Evolutionary conservation across 2,888 invertebrate species (phyloP), one percentile per base, ranked within the genome.

Genomic region (Philereme transversata): DNA sequence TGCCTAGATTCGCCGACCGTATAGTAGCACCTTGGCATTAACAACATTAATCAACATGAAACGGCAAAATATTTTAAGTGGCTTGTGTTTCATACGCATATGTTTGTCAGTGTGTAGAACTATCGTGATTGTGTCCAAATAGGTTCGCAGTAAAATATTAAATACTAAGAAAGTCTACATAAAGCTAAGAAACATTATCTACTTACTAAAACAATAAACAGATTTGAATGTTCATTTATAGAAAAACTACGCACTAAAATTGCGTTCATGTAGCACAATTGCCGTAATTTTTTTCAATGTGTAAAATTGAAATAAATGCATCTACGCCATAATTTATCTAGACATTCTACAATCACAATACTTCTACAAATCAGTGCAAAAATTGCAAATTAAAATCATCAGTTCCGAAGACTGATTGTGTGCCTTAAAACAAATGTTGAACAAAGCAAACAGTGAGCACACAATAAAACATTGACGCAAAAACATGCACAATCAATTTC

Each of bases 371-470:
- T 64, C 67, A 75, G 84, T 86, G 87, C 86, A 76, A 78, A 78
- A 69, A 56, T 56, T 74, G 75, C 73, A 77, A 76, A 72, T 73
- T 65, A 72, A 74, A 68, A 70, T 61, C 70, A 71, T 73, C 73
- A 76, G 68, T 72, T 64, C 70, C 60, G 69, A 71, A 64, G 57
- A 71, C 70, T 70, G 66, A 65, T 57, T 47, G 40, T 61, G 75
- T 77, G 73, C 68, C 71, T 62, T 69, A 68, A 59, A 65, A 57
- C 61, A 67, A 53, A 62, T 59, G 64, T 65, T 72, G 74, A 80
- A 83, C 88, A 69, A 87, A 88, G 88, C 88, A 79, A 68, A 85
- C 70, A 79, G 87, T 88, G 89, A 87, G 71, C 71, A 84, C 75
- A 78, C 82, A 63, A 73, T 73, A 76, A 79, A 73, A 79, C 78